phyloP scores from a whole-genome alignment of 2,113 vertebrate genomes.

The Leuciscus idus region DNA sequence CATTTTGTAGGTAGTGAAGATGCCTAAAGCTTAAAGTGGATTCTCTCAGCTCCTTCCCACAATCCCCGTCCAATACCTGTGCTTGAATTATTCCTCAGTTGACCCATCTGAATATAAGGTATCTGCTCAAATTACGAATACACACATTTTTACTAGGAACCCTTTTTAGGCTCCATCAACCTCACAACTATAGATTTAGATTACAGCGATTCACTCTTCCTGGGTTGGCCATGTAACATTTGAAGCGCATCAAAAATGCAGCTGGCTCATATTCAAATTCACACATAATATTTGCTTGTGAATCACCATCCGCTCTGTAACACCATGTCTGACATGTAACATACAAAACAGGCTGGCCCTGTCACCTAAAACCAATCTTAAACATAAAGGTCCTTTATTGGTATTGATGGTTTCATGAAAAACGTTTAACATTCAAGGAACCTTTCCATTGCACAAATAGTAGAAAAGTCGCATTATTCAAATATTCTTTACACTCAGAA shows the following conservation, averaged over 20 bases:
- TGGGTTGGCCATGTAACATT: background rate
- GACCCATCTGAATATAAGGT: background rate
- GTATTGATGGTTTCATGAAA: too few species aligned
- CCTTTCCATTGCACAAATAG: too few species aligned
- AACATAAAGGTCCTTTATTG: too few species aligned
- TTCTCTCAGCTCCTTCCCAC: background rate
- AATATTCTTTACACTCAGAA: too few species aligned
- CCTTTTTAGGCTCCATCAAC: background rate
- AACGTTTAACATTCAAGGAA: too few species aligned
- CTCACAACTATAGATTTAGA: background rate
- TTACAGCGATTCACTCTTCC: background rate
- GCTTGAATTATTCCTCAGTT: background rate
- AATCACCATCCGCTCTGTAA: background rate
- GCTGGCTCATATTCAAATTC: background rate
- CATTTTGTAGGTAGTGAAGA: background rate
- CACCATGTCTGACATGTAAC: background rate
- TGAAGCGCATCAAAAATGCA: background rate
- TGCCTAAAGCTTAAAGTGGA: background rate
- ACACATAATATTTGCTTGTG: background rate
- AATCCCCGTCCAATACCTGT: background rate
- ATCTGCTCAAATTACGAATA: background rate
- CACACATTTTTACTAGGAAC: background rate
- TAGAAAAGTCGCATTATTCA: too few species aligned
- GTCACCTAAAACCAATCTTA: background rate
- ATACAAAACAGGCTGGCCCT: background rate